Base-by-base conservation (phyloP, 1,140 invertebrate genomes). In the Anthonomus grandis region DNA sequence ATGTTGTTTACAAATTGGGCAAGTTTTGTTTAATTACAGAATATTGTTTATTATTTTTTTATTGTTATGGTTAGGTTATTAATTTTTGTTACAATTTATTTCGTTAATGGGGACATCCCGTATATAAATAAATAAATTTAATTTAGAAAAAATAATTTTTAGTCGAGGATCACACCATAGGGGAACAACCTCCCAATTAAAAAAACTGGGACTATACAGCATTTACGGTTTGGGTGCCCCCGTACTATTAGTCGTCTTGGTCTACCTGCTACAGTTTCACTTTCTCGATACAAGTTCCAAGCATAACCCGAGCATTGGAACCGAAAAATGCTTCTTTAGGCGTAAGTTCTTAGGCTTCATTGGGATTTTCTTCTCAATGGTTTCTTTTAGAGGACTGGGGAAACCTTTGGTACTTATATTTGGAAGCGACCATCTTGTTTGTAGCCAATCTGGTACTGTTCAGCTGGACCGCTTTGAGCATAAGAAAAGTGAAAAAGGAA, bases 401-500 rank as follows among this genome's bases (percentile, higher is more conserved):
- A 17, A 76, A 79, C 36, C 75, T 87, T 19, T 62, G 85, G 8
- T 93, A 91, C 66, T 90, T 91, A 74, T 89, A 87, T 66, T 79
- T 77, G 0, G 88, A 89, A 0, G 85, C 90, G 36, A 78, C 83
- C 13, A 62, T 84, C 2, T 77, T 91, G 8, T 80, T 91, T 8
- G 53, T 85, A 0, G 79, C 79, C 59, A 93, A 93, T 66, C 78
- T 86, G 3, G 67, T 79, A 1, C 78, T 92, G 44, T 93, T 91
- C 68, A 70, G 82, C 2, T 76, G 85, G 42, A 91, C 89, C 0
- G 82, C 88, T 0, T 60, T 83, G 9, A 85, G 85, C 66, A 89
- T 91, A 50, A 69, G 78, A 3, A 64, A 75, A 25, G 79, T 83
- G 9, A 81, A 81, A 64, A 77, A 75, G 19, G 81, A 85, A 57